Evolutionary conservation across 2,797 vertebrate species (phyloP), one percentile per base, ranked within the genome.

Genomic region (Orientallactaga sibirica): DNA sequence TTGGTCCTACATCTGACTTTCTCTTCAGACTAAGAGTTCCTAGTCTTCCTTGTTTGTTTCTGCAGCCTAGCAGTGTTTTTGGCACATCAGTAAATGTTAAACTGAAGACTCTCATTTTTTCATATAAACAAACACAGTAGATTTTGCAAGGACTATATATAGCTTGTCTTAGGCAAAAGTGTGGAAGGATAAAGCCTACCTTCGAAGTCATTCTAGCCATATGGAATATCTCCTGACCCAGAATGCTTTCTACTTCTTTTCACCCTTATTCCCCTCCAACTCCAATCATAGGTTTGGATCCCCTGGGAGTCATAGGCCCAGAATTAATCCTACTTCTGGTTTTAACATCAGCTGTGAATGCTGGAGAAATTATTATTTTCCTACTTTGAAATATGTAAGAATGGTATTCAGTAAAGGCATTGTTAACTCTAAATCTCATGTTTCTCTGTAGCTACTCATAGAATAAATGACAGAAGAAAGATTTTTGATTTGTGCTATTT

Each of bases 131-230:
- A 81, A 80, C 14, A 55, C 7, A 73, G 14, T 52, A 58, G 52
- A 88, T 76, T 93, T 80, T 86, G n/a, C 62, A 66, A 91, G 66
- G 29, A 66, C 18, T 90, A 61, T 18, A 61, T n/a, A 33, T 66
- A 86, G 41, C n/a, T 84, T 52, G 12, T 55, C 25, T 87, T 41
- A 77, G 25, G 66, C 52, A 70, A 83, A 70, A 84, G 14, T 77
- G 29, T 62, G 29, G 14, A 7, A 43, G 16, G 11, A 15, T 76
- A 16, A 83, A 83, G 41, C 84, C 77, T 79, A 41, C 55, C 25
- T 86, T 79, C n/a, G 41, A 88, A 83, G 37, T 76, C 2, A 62
- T 58, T 20, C 16, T 4, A 25, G 58, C 25, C 16, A 18, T 58
- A 15, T 52, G 58, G 19, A 48, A 70, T 16, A 80, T 4, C 5